A percentile compares a stretch with the other conserved stretches of the same genome.
These are phyloP conservation scores for Zaprionus obscuricornis DNA, from an alignment of 2,888 invertebrate genomes.

Conservation along the genomic window DNA sequence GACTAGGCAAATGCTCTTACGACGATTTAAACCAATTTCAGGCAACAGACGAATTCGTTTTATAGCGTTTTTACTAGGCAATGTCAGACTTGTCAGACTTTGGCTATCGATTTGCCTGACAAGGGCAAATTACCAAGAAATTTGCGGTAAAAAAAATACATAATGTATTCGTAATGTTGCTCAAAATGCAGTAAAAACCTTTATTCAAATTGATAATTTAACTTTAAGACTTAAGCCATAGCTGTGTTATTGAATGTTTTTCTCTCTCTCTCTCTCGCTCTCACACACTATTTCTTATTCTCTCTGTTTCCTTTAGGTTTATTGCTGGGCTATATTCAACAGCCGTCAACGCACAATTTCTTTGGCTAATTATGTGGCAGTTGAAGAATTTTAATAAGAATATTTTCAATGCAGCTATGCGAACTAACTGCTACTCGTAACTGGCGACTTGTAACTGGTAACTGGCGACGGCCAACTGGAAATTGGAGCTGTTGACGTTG, in stretches of 20 bases:
- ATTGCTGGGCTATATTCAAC: not conserved
- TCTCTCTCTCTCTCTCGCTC: not conserved
- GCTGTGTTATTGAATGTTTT: not conserved
- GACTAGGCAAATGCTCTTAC: constrained; percentile 5
- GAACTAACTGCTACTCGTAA: too few relatives aligned
- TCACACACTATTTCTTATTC: not conserved
- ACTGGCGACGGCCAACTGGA: too few relatives aligned
- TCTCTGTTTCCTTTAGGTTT: not conserved
- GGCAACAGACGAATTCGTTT: constrained; percentile 38
- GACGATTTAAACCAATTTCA: constrained; percentile 53
- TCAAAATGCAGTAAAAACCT: constrained; percentile 4
- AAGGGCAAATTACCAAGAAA: constrained; percentile 1
- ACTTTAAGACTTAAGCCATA: constrained; percentile 18
- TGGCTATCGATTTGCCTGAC: constrained; percentile 37
- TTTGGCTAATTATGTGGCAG: constrained; percentile 45
- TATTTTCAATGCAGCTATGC: constrained; percentile 39
- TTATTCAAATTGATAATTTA: constrained; percentile 2
- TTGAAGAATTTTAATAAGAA: constrained; percentile 46
- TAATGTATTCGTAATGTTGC: not conserved
- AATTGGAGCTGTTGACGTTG: constrained; percentile 37
- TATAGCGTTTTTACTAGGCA: constrained; percentile 16
- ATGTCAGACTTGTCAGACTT: constrained; percentile 1
- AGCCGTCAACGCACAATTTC: constrained; percentile 9
- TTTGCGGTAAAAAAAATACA: not conserved
- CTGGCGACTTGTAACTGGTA: too few relatives aligned